Evolutionary conservation across 2,113 vertebrate genomes (phyloP).

Genomic region (Crotalus viridis): DNA sequence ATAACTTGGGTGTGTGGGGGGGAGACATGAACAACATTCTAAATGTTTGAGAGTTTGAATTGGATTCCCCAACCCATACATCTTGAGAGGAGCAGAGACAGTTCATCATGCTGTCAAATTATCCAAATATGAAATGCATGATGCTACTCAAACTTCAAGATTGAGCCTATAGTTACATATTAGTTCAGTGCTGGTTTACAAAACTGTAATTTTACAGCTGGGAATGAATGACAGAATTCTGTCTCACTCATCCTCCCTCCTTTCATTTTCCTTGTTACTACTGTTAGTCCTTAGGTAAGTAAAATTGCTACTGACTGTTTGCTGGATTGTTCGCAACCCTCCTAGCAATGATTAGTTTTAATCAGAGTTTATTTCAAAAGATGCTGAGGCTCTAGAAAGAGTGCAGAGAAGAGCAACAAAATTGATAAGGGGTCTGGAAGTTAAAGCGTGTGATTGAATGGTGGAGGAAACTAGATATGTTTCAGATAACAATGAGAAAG

Average conservation of each 20-base stretch:
- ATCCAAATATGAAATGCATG: background rate
- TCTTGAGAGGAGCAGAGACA: background rate
- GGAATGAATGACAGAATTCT: background rate
- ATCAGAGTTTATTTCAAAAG: background rate
- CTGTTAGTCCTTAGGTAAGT: background rate
- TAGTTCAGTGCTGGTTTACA: background rate
- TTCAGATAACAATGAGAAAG: background rate
- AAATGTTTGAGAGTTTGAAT: slow-evolving; percentile 21
- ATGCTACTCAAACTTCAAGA: background rate
- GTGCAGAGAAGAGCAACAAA: background rate
- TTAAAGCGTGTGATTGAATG: background rate
- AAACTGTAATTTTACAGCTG: background rate
- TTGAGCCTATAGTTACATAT: background rate
- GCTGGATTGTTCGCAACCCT: background rate
- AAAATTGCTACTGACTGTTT: background rate
- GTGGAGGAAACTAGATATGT: background rate
- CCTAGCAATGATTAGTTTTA: background rate
- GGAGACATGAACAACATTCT: background rate
- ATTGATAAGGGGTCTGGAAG: background rate
- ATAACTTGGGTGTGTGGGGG: slow-evolving; percentile 13
- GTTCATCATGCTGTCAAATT: background rate
- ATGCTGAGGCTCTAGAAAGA: background rate
- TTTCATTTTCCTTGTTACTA: background rate
- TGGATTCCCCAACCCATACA: background rate
- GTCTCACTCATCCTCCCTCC: background rate